Base-by-base conservation (phyloP, 92 coral and sea anemone genomes). In the Palythoa heliodiscus region DNA sequence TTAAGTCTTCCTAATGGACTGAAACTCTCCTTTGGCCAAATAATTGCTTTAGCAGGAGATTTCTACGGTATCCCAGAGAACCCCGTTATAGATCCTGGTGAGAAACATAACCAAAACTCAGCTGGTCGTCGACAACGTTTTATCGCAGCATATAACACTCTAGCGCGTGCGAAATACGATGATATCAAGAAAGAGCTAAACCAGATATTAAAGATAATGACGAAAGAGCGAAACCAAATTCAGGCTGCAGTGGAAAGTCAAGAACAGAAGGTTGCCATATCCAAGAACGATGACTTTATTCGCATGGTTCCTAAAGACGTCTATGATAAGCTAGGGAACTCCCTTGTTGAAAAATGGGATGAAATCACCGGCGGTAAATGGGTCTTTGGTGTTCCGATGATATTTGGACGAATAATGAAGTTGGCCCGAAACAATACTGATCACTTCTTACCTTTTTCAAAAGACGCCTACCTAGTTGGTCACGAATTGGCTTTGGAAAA, bases 11-110 rank as follows among this genome's bases (percentile, higher is more conserved):
- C 92, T 0, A 93, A 93, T 84, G 90, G 92, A 2, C 5, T 91
- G 23, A 0, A 13, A 85, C 87, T 91, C 6, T 61, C 86, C 25
- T 93, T 93, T 54, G 93, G 92, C 40, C 88, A 87, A 85, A 92
- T 92, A 1, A 82, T 90, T 22, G 93, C 93, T 3, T 82, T 93
- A 12, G 92, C 90, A 5, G 95, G 95, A 40, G 95, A 93, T 73
- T 93, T 86, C 54, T 93, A 91, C 61, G 93, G 95, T 12, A 85
- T 93, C 11, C 93, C 95, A 24, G 77, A 91, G 20, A 11, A 77
- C 7, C 95, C 93, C 24, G 88, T 93, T 43, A 81, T 91, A 7
- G 76, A 88, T 83, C 91, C 90, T 12, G 9, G 61, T 3, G 82
- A 86, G 57, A 61, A 78, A 24, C 67, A 47, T n/a, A 50, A 70